These are phyloP conservation scores for Leptatherina wallacei DNA, from an alignment of 2,797 vertebrate genomes.

Conservation along the genomic window DNA sequence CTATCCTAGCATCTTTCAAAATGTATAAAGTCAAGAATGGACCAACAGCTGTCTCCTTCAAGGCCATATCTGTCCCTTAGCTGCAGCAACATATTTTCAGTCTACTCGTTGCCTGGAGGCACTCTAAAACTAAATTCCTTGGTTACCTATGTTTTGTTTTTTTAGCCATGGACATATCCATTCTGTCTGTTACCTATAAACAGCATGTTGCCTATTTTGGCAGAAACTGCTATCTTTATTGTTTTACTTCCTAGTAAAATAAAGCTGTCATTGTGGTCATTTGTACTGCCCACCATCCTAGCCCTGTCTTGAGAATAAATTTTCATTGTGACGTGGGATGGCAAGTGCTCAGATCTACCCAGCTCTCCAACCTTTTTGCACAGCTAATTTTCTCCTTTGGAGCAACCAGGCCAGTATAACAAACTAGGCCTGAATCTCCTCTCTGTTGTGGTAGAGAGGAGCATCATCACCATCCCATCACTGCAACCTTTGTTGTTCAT, in stretches of 20 bases:
- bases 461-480: neutral
- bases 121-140: neutral
- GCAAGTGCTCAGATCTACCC: neutral
- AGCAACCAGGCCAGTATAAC: slow-evolving; percentile 7
- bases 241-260: slow-evolving; percentile 9
- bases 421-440: neutral
- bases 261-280: neutral
- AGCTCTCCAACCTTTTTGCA: neutral
- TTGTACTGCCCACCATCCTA: neutral
- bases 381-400: slow-evolving; percentile 2
- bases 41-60: slow-evolving; percentile 8
- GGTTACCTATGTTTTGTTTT: neutral
- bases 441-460: slow-evolving; percentile 1
- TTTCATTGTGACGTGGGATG: neutral
- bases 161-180: neutral
- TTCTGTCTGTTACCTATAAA: no score
- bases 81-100: slow-evolving; percentile 6
- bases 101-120: neutral
- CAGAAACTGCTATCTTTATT: neutral
- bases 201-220: neutral
- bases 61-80: slow-evolving; percentile 1
- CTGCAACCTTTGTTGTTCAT: neutral
- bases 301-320: neutral
- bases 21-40: neutral
- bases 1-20: no score